phyloP scores from a whole-genome alignment of 2,797 vertebrate species.

The Potorous gilbertii region DNA sequence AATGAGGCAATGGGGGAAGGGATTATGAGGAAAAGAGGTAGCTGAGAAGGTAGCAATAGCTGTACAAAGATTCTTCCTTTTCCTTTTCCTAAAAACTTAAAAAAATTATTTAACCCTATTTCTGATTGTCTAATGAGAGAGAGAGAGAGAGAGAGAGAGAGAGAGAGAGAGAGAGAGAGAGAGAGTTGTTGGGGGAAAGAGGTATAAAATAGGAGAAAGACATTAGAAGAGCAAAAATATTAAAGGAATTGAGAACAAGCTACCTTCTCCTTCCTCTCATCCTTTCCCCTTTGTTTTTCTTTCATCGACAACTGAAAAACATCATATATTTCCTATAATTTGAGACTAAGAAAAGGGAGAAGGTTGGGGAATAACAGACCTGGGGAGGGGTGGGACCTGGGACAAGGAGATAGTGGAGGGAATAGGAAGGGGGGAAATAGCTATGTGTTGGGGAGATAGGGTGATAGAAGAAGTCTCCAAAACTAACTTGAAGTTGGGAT shows the following conservation, averaged over 20 bases:
- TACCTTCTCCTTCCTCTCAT: neutral
- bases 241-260: neutral
- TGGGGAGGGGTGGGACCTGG: neutral
- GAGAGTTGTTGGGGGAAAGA: neutral
- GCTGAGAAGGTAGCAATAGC: neutral
- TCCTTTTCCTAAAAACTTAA: neutral
- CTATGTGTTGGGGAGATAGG: neutral
- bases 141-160: no score
- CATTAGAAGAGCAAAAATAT: neutral
- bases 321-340: neutral
- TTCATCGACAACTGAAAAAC: neutral
- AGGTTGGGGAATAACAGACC: neutral
- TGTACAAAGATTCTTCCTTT: neutral
- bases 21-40: neutral
- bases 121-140: neutral
- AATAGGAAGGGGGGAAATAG: neutral
- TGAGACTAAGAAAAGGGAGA: neutral
- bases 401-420: neutral
- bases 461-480: neutral
- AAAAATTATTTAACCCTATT: neutral
- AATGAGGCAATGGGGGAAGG: neutral
- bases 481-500: neutral
- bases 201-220: neutral
- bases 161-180: neutral
- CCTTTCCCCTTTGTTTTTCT: neutral